phyloP scores from a whole-genome alignment of 2,113 vertebrate genomes.

The Hassar affinis region DNA sequence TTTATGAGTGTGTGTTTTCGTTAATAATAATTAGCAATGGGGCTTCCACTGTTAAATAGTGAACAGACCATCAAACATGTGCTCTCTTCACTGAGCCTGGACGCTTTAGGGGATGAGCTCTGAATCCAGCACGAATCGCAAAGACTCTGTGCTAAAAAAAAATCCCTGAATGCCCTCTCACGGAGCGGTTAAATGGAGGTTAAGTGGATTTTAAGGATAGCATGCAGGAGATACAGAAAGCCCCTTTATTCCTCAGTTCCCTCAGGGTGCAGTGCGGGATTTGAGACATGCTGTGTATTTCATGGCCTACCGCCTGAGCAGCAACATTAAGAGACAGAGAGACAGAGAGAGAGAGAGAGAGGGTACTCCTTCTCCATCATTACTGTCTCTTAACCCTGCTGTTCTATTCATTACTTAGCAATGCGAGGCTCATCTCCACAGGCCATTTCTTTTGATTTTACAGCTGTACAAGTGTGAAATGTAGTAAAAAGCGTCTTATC shows the following conservation, averaged over 20 bases:
- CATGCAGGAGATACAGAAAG: constrained; percentile 64
- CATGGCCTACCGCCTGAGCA: constrained; percentile 60
- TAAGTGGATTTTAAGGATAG: constrained; percentile 69
- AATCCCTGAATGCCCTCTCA: constrained; percentile 38
- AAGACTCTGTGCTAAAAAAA: constrained; percentile 13
- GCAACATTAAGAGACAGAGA: not conserved
- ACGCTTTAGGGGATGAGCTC: not conserved
- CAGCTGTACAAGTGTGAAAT: constrained; percentile 21
- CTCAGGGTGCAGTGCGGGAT: constrained; percentile 60
- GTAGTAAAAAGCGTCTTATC: not conserved
- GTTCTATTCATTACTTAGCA: constrained; percentile 16
- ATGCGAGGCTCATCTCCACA: not conserved
- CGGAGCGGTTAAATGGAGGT: constrained; percentile 65
- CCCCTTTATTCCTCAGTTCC: constrained; percentile 58
- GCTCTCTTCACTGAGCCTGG: not conserved
- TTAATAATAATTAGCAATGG: not conserved
- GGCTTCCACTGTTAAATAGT: not conserved
- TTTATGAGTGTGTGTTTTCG: not conserved
- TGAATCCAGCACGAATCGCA: constrained; percentile 21
- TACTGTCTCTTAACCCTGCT: not conserved
- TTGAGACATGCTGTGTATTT: constrained; percentile 67
- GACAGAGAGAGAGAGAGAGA: not conserved
- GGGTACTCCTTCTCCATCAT: not conserved
- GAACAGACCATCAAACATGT: not conserved
- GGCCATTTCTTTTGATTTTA: constrained; percentile 23